Evolutionary conservation across 2,797 vertebrate species (phyloP), one percentile per base, ranked within the genome.

Genomic region (Scolopax bukidnonensis): DNA sequence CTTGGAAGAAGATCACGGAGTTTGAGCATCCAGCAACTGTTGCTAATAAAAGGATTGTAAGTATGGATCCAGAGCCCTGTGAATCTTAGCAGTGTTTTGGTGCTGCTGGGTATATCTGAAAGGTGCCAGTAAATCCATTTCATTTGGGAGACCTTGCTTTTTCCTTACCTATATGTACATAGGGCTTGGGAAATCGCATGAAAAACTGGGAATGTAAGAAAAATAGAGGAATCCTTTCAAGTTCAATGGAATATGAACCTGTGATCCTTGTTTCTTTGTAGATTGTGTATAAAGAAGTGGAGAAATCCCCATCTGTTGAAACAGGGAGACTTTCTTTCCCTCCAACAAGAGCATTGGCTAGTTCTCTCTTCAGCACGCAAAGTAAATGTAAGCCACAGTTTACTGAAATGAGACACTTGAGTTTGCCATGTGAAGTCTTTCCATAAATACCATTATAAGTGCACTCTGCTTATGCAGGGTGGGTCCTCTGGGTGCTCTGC

Each of bases 201-300:
- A 19, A 40, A 48, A 54, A 10, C 16, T 50, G 6, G 16, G 17
- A 14, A 11, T 51, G 9, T 64, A 41, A 77, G 23, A 36, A 50
- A 89, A 78, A 57, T 2, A 9, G 6, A 43, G 32, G n/a, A 80
- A 54, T 65, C 20, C 21, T 87, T 85, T 70, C 6, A 38, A 8
- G 16, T 30, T 32, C 1, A 1, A 8, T 76, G 50, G 61, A 41
- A 14, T 59, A 4, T 0, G 0, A 23, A 10, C 7, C 1, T 47
- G 0, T 15, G 19, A 23, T 51, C 10, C 7, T 48, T 95, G 59
- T 97, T 89, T 97, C 93, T 96, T 96, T 83, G 88, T 87, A 99
- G 99, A 98, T 99, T 82, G 98, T 99, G 25, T 99, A 99, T 92
- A 99, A 98, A 96, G 99, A 99, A 96, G 98, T 98, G 18, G 99